phyloP scores from a whole-genome alignment of 2,113 vertebrate species.

The Corvus cornix region DNA sequence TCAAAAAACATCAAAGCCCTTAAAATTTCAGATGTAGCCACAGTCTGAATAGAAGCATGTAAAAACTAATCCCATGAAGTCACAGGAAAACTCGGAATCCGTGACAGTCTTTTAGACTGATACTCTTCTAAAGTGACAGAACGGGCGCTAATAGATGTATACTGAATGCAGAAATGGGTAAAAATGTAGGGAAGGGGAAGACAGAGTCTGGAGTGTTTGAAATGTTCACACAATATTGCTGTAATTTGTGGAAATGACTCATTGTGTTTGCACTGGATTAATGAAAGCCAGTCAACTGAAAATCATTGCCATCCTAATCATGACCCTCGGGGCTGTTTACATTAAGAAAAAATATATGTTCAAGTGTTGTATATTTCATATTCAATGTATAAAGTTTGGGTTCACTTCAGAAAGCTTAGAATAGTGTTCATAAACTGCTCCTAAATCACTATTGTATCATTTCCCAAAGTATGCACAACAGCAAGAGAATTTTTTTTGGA shows the following conservation, averaged over 20 bases:
- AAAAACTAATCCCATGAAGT: not conserved
- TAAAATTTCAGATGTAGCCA: not conserved
- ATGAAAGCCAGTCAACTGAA: not conserved
- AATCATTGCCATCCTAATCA: not conserved
- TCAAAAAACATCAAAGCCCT: not conserved
- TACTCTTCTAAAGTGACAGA: not conserved
- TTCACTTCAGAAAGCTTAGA: not conserved
- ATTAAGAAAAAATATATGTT: not conserved
- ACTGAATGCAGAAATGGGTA: not conserved
- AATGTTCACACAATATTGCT: not conserved
- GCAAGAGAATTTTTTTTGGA: not conserved
- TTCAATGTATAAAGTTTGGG: fast-evolving
- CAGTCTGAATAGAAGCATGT: not conserved
- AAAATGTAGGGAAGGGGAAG: not conserved
- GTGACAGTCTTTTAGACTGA: not conserved
- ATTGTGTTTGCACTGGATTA: not conserved
- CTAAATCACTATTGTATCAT: not conserved
- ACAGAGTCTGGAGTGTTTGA: not conserved
- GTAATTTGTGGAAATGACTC: not conserved
- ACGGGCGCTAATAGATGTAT: not conserved
- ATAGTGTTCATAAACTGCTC: not conserved
- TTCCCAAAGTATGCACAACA: not conserved
- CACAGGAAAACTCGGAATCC: not conserved
- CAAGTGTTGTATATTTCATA: not conserved
- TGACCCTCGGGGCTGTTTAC: not conserved